A percentile compares a stretch with the other conserved stretches of the same genome.
These are phyloP conservation scores for Charanyca ferruginea DNA, from an alignment of 2,888 invertebrate genomes.

Conservation along the genomic window DNA sequence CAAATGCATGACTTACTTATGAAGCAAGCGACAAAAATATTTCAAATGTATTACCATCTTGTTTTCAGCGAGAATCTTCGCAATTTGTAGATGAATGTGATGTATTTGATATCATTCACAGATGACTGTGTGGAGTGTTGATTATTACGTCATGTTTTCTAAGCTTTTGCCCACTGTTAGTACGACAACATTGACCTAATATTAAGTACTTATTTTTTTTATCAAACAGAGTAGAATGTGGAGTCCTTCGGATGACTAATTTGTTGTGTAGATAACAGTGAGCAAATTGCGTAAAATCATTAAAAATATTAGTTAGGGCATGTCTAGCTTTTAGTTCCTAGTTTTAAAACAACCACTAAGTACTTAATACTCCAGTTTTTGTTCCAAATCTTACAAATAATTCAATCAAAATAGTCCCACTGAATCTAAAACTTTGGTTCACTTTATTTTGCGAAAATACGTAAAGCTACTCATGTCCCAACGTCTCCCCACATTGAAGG, in stretches of 20 bases:
- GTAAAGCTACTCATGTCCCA: slow-evolving; percentile 11
- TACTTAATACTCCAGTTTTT: background rate
- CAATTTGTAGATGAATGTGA: slow-evolving; percentile 34
- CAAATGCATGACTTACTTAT: slow-evolving; percentile 61
- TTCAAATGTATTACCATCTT: slow-evolving; percentile 20
- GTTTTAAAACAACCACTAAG: background rate
- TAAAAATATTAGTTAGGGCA: background rate
- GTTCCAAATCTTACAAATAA: background rate
- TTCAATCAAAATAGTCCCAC: background rate
- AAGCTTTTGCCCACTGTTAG: slow-evolving; percentile 37
- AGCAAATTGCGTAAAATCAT: slow-evolving; percentile 22
- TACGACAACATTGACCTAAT: slow-evolving; percentile 41
- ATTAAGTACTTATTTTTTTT: slow-evolving; percentile 4
- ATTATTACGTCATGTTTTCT: slow-evolving; percentile 50
- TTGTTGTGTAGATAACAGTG: slow-evolving; percentile 23
- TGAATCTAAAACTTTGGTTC: background rate
- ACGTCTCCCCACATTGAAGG: background rate
- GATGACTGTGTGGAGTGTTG: slow-evolving; percentile 43
- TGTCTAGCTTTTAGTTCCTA: slow-evolving; percentile 11
- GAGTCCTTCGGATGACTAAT: slow-evolving; percentile 2
- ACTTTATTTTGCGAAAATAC: slow-evolving; percentile 5
- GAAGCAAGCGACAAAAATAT: slow-evolving; percentile 26
- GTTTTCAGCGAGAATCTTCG: slow-evolving; percentile 27
- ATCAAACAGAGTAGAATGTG: slow-evolving; percentile 1
- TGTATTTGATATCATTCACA: slow-evolving; percentile 55